Percentiles rank a stretch among this genome's conserved stretches.
Conservation (phyloP, 2,113 vertebrate species). For the Hyaena hyaena region DNA sequence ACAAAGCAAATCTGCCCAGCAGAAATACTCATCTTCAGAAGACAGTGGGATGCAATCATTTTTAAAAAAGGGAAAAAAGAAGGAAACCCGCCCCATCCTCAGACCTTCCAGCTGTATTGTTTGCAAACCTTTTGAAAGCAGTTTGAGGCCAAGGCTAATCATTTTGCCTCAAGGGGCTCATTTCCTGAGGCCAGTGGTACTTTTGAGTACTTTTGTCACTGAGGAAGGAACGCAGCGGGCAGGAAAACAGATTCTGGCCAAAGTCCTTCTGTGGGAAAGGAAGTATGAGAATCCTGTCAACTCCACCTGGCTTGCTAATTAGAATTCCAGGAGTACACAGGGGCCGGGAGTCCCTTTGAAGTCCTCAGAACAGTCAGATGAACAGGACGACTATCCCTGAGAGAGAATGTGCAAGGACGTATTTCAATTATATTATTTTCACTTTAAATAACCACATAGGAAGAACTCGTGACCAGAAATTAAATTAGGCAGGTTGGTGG, state of each 20-base stretch:
- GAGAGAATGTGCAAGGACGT: not conserved
- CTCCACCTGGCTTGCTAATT: slow-evolving; percentile 24
- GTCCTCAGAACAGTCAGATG: slow-evolving; percentile 36
- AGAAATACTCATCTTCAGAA: slow-evolving; percentile 67
- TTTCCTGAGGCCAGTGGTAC: slow-evolving; percentile 47
- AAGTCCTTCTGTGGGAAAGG: not conserved
- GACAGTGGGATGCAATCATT: slow-evolving; percentile 45
- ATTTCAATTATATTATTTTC: slow-evolving; percentile 28
- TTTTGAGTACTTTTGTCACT: slow-evolving; percentile 56
- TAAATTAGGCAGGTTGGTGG: not conserved
- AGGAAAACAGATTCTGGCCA: not conserved
- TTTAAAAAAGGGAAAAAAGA: slow-evolving; percentile 37
- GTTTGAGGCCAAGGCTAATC: not conserved
- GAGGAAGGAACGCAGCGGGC: not conserved
- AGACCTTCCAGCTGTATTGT: not conserved
- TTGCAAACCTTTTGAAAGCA: slow-evolving; percentile 48
- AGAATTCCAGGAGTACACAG: not conserved
- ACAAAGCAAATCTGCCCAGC: slow-evolving; percentile 68
- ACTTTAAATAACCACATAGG: not conserved
- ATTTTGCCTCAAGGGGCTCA: slow-evolving; percentile 47
- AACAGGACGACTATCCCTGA: not conserved
- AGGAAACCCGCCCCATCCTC: not conserved
- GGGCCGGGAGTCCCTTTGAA: not conserved
- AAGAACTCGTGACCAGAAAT: not conserved
- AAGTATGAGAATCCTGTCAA: not conserved